Percentiles rank a stretch among this genome's conserved stretches.
phyloP scores from a whole-genome alignment of 2,113 vertebrate species.

The Podarcis cretensis region DNA sequence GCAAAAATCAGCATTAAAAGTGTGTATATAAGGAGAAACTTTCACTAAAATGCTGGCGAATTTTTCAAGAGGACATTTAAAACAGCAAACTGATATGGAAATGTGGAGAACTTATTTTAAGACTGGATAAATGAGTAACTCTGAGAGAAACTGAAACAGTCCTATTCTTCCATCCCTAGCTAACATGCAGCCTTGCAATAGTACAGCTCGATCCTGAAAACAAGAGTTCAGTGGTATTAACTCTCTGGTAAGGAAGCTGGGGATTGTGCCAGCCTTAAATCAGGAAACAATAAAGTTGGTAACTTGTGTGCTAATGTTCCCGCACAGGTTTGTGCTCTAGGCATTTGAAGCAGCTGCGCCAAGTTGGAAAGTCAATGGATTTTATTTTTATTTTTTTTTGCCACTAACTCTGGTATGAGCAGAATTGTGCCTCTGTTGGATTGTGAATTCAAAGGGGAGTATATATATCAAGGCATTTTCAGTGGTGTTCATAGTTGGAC shows the following conservation, averaged over 20 bases:
- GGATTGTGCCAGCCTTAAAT: not conserved
- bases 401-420: not conserved
- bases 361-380: not conserved
- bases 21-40: too few species aligned
- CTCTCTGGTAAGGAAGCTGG: not conserved
- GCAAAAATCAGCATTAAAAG: too few species aligned
- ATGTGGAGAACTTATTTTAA: too few species aligned
- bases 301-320: not conserved
- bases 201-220: not conserved
- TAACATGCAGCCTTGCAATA: not conserved
- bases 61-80: too few species aligned
- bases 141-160: too few species aligned
- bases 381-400: slow-evolving; percentile 2
- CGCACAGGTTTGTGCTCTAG: not conserved
- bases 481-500: not conserved
- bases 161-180: too few species aligned
- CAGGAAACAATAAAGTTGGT: not conserved
- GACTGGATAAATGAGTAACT: too few species aligned
- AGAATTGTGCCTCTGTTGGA: not conserved
- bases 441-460: slow-evolving; percentile 35
- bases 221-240: not conserved
- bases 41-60: too few species aligned
- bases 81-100: too few species aligned
- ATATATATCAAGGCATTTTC: slow-evolving; percentile 4
- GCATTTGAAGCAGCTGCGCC: not conserved